These are phyloP conservation scores for Stegodyphus mimosarum DNA, from an alignment of 1,140 invertebrate species.

Conservation along the genomic window DNA sequence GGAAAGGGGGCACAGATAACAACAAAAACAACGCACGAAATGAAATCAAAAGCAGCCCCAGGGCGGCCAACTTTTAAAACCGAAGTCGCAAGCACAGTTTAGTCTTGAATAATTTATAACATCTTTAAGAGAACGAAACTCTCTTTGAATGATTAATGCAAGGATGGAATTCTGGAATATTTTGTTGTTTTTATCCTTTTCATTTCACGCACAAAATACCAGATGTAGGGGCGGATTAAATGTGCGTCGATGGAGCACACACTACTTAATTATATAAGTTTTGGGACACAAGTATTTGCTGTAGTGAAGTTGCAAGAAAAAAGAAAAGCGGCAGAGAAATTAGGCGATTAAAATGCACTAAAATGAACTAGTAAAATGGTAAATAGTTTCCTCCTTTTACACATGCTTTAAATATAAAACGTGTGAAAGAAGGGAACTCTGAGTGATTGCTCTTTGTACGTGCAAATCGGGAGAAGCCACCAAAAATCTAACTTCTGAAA, in stretches of 20 bases:
- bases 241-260: too few species aligned
- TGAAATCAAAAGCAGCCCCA: not conserved
- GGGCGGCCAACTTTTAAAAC: too few species aligned
- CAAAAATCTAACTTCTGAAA: too few species aligned
- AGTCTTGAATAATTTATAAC: slow-evolving; percentile 50
- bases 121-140: slow-evolving; percentile 35
- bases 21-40: not conserved
- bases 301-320: too few species aligned
- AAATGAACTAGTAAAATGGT: too few species aligned
- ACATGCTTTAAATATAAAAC: too few species aligned
- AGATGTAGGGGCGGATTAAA: not conserved
- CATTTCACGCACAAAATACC: not conserved
- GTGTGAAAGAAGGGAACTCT: too few species aligned
- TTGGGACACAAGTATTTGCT: slow-evolving; percentile 15
- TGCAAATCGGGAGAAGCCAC: too few species aligned
- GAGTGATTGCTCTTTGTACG: too few species aligned
- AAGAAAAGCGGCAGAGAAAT: too few species aligned
- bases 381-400: too few species aligned
- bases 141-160: slow-evolving; percentile 46
- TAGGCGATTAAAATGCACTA: too few species aligned
- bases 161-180: not conserved
- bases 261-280: slow-evolving; percentile 43
- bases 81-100: slow-evolving; percentile 16
- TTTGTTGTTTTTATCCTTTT: not conserved
- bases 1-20: not conserved